A percentile compares a stretch with the other conserved stretches of the same genome.
Evolutionary conservation across 2,888 invertebrate species (phyloP).

Genomic region (Synanthedon formicaeformis): DNA sequence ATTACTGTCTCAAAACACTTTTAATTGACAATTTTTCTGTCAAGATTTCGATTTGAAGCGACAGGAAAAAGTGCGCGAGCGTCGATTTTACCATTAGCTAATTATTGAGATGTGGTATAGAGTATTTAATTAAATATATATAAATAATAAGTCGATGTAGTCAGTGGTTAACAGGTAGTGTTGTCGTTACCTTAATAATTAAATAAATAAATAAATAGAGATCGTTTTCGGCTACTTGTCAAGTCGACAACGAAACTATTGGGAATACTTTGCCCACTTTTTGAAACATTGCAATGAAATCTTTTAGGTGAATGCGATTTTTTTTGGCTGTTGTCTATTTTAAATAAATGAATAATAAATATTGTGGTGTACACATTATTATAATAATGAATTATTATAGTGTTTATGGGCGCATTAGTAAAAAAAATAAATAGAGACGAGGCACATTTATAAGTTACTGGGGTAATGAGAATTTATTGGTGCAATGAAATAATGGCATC

Average conservation of each 20-base stretch:
- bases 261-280: constrained; percentile 18
- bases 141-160: constrained; percentile 61
- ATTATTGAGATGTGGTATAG: constrained; percentile 50
- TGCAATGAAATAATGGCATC: constrained; percentile 49
- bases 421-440: constrained; percentile 12
- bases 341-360: constrained; percentile 13
- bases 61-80: constrained; percentile 15
- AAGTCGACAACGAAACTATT: neutral
- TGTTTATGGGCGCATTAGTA: constrained; percentile 8
- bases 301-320: constrained; percentile 6
- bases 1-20: too few species aligned
- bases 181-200: constrained; percentile 50
- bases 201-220: constrained; percentile 31
- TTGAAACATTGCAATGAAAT: constrained; percentile 7
- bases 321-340: constrained; percentile 56
- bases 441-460: constrained; percentile 17
- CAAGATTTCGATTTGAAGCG: too few species aligned
- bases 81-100: constrained; percentile 47
- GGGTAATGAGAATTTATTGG: constrained; percentile 22
- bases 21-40: too few species aligned
- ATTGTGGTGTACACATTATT: constrained; percentile 1
- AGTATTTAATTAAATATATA: constrained; percentile 43
- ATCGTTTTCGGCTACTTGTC: neutral
- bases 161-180: constrained; percentile 64
- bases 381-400: neutral